Conservation (phyloP, 1,140 invertebrate genomes). For the Campoletis sonorensis region DNA sequence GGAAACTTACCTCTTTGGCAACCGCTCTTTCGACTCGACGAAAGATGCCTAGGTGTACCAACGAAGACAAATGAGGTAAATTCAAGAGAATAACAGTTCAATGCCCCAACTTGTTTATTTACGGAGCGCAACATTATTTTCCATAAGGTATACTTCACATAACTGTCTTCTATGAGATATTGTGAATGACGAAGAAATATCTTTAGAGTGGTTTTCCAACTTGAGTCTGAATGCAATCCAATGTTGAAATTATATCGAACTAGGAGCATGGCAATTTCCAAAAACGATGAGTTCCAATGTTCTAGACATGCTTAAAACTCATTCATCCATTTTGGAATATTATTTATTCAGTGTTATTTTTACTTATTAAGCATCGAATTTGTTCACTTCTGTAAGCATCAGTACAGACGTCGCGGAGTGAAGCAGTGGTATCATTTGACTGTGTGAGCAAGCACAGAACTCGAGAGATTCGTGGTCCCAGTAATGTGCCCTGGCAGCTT, state of each 20-base stretch:
- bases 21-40: not conserved
- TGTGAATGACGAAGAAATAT: not conserved
- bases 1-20: slow-evolving; percentile 2
- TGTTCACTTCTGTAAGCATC: not conserved
- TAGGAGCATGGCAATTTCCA: too few relatives aligned
- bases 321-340: too few relatives aligned
- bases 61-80: not conserved
- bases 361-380: too few relatives aligned
- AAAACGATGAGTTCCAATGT: too few relatives aligned
- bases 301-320: too few relatives aligned
- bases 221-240: too few relatives aligned
- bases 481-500: not conserved
- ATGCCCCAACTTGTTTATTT: not conserved
- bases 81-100: not conserved
- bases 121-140: not conserved
- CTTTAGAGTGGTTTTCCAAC: too few relatives aligned
- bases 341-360: too few relatives aligned
- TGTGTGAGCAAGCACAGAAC: not conserved
- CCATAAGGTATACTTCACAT: not conserved
- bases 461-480: not conserved
- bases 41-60: not conserved
- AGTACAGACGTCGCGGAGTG: not conserved
- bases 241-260: too few relatives aligned
- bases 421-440: not conserved
- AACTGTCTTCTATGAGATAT: not conserved